phyloP scores from a whole-genome alignment of 2,888 invertebrate species.

The Thymelicus lineola region DNA sequence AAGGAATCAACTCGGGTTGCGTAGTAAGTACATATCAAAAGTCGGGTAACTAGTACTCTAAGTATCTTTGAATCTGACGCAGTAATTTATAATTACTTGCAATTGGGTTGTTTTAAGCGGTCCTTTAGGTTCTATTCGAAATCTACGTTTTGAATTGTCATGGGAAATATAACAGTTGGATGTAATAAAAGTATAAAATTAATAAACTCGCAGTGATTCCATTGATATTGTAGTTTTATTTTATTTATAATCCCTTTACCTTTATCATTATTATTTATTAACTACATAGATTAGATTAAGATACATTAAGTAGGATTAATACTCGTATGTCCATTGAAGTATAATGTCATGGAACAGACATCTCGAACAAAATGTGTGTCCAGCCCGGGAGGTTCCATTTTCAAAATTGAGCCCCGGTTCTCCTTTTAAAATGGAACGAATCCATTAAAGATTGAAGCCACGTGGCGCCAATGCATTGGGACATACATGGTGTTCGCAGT shows the following conservation, averaged over 20 bases:
- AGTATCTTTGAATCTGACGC: slow-evolving; percentile 81
- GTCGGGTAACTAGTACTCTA: slow-evolving; percentile 80
- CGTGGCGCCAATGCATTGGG: too few species aligned
- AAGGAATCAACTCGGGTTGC: slow-evolving; percentile 79
- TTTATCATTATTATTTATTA: not conserved
- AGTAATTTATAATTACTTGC: slow-evolving; percentile 52
- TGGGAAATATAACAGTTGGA: slow-evolving; percentile 75
- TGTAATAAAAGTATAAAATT: slow-evolving; percentile 80
- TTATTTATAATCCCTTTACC: slow-evolving; percentile 44
- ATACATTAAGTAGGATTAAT: too few species aligned
- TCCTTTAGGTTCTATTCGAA: slow-evolving; percentile 63
- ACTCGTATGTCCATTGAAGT: too few species aligned
- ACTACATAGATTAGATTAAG: not conserved
- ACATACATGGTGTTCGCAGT: too few species aligned
- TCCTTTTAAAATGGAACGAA: too few species aligned
- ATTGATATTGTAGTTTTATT: slow-evolving; percentile 72
- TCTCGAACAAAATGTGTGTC: too few species aligned
- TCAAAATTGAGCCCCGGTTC: too few species aligned
- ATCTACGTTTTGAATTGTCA: slow-evolving; percentile 70
- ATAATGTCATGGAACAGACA: too few species aligned
- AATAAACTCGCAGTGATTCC: slow-evolving; percentile 85
- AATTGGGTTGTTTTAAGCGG: slow-evolving; percentile 59
- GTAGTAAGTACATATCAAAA: slow-evolving; percentile 77
- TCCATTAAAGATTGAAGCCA: too few species aligned
- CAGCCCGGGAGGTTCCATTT: too few species aligned